Evolutionary conservation across 1,140 invertebrate genomes (phyloP), one percentile per base, ranked within the genome.

Genomic region (Drosophila ananassae): DNA sequence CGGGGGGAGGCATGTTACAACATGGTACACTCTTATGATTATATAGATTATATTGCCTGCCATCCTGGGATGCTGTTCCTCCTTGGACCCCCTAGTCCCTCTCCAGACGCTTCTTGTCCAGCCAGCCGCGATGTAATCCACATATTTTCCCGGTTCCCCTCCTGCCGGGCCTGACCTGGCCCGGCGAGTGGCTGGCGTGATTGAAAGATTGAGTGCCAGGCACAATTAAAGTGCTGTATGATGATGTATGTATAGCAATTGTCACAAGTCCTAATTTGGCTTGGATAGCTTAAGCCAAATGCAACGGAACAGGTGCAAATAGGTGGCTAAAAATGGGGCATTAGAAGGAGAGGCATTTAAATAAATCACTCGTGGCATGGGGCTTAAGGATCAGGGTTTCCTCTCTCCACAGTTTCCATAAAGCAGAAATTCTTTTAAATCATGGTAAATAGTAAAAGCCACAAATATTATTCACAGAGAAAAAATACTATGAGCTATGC

Each of bases 121-220:
- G 61, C 68, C 72, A 76, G 54, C 68, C 68, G 63, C 67, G 41
- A 79, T 78, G 82, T 85, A 85, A 87, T 85, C 82, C 82, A 48
- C 66, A 44, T 72, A 25, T 5, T 41, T 63, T 52, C 46, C 32
- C 32, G 30, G 7, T 21, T 9, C 13, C 41, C 54, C 41, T 9
- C 21, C 44, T 41, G n/a, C 28, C 25, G 5, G 5, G 25, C 25
- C 25, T 6, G 41, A 21, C 44, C 10, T 13, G 32, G 39, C 7
- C 13, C 21, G 48, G 44, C 28, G 17, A 32, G 21, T 39, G 54
- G 44, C 53, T 73, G 61, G 75, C 73, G 72, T 90, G 85, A 90
- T 90, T 90, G 85, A 90, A 90, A 90, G 85, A 90, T 90, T 90
- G 85, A 90, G 85, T 90, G 85, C 78, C 85, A 85, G 78, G 68